Percentiles rank a stretch among this genome's conserved stretches.
Evolutionary conservation across 2,888 invertebrate species (phyloP).

Genomic region (Chironomus tentans): DNA sequence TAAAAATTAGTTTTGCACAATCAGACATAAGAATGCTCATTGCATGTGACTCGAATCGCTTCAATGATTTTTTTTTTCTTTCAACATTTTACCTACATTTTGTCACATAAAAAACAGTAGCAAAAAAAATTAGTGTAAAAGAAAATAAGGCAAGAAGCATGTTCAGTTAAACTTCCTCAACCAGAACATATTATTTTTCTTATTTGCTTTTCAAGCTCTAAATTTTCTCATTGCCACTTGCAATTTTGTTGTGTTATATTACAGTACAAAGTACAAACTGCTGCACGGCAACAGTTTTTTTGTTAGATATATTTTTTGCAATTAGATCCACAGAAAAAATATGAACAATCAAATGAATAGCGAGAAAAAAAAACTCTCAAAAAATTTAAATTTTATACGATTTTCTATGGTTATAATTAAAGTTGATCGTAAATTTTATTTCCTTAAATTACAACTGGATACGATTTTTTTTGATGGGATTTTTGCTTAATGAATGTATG

Average conservation of each 20-base stretch:
- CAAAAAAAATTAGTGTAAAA: not conserved
- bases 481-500: not conserved
- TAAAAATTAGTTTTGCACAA: not conserved
- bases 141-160: not conserved
- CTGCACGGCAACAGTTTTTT: not conserved
- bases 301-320: not conserved
- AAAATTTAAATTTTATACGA: not conserved
- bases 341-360: not conserved
- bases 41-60: not conserved
- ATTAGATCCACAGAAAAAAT: not conserved
- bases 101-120: conserved; percentile 6
- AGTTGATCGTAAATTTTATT: no score
- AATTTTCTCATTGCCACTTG: conserved; percentile 5
- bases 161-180: not conserved
- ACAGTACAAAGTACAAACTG: not conserved
- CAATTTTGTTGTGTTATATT: not conserved
- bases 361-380: not conserved
- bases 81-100: conserved; percentile 22
- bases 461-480: not conserved
- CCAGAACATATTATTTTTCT: not conserved
- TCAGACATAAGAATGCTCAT: conserved; percentile 11
- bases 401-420: no score
- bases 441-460: no score
- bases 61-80: conserved; percentile 18
- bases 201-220: not conserved